A percentile compares a stretch with the other conserved stretches of the same genome.
Conservation (phyloP, 2,113 vertebrate species). For the Eudyptes chrysolophus region DNA sequence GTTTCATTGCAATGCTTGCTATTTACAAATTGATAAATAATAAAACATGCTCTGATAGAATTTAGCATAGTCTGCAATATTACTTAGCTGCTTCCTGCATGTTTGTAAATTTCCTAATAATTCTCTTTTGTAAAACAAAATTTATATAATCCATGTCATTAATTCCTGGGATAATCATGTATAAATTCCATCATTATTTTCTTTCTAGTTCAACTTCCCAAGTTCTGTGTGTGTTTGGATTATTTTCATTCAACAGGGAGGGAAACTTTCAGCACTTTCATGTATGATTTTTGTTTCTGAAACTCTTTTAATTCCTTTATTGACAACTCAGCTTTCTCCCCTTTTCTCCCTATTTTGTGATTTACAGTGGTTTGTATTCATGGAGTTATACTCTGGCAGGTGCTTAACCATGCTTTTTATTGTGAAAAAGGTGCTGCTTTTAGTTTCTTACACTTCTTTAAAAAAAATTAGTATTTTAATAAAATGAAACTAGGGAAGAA, state of each 20-base stretch:
- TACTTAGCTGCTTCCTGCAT: slow-evolving; percentile 20
- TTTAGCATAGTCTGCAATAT: slow-evolving; percentile 1
- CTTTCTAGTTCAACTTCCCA: not conserved
- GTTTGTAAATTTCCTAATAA: slow-evolving; percentile 11
- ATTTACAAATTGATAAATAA: slow-evolving; percentile 20
- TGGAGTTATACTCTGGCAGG: not conserved
- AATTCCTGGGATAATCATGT: not conserved
- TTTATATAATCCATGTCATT: slow-evolving; percentile 24
- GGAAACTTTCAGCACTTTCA: not conserved
- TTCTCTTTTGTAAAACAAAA: not conserved
- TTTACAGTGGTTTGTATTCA: not conserved
- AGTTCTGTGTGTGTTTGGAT: not conserved
- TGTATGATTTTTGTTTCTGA: not conserved
- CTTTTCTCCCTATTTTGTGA: not conserved
- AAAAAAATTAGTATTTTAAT: not conserved
- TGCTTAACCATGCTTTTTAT: not conserved
- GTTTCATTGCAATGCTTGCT: slow-evolving; percentile 33
- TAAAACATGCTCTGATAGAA: slow-evolving; percentile 15
- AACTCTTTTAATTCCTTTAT: not conserved
- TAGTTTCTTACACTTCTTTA: not conserved
- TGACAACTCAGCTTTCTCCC: not conserved
- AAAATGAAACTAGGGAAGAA: not conserved
- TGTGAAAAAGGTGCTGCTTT: not conserved
- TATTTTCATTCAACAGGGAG: not conserved
- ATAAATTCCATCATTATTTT: not conserved